Percentiles rank a stretch among this genome's conserved stretches.
Evolutionary conservation across 2,888 invertebrate species (phyloP).

Genomic region (Oscheius sp.): DNA sequence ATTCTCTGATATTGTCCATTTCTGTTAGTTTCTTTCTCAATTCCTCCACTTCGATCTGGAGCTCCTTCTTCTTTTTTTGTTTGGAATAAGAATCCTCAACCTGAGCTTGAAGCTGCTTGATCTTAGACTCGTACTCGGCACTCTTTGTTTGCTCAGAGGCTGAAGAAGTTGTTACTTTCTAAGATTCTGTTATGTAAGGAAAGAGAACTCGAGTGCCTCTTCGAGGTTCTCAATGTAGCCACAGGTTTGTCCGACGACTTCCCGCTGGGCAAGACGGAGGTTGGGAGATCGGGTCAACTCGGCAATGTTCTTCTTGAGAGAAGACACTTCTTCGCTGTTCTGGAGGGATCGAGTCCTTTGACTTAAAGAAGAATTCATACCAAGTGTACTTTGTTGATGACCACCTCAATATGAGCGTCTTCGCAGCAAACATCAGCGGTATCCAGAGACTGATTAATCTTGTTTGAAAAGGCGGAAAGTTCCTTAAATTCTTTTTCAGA

Average conservation of each 20-base stretch:
- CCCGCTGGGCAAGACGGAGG: slow-evolving; percentile 25
- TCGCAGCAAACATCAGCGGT: slow-evolving; percentile 19
- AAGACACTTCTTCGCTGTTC: slow-evolving; percentile 44
- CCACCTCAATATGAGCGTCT: slow-evolving; percentile 18
- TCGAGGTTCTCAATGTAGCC: slow-evolving; percentile 36
- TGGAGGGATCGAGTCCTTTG: background rate
- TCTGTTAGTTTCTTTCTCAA: slow-evolving; percentile 40
- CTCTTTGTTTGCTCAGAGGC: slow-evolving; percentile 6
- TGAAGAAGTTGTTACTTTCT: slow-evolving; percentile 24
- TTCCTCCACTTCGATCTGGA: slow-evolving; percentile 40
- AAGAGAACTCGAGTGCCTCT: slow-evolving; percentile 1
- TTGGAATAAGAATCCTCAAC: slow-evolving; percentile 33
- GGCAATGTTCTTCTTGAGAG: slow-evolving; percentile 42
- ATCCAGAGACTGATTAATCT: slow-evolving; percentile 21
- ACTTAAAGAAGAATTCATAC: background rate
- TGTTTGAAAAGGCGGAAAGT: slow-evolving; percentile 1
- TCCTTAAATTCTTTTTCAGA: background rate
- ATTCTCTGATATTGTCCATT: slow-evolving; percentile 31
- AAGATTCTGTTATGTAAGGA: background rate
- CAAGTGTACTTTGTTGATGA: background rate
- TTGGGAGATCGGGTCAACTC: slow-evolving; percentile 31
- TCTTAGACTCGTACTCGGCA: slow-evolving; percentile 31
- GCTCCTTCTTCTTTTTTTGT: slow-evolving; percentile 39
- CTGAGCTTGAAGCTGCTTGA: slow-evolving; percentile 35
- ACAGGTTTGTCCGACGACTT: slow-evolving; percentile 29